Conservation (phyloP, 2,888 invertebrate species). For the Lasius platythorax region DNA sequence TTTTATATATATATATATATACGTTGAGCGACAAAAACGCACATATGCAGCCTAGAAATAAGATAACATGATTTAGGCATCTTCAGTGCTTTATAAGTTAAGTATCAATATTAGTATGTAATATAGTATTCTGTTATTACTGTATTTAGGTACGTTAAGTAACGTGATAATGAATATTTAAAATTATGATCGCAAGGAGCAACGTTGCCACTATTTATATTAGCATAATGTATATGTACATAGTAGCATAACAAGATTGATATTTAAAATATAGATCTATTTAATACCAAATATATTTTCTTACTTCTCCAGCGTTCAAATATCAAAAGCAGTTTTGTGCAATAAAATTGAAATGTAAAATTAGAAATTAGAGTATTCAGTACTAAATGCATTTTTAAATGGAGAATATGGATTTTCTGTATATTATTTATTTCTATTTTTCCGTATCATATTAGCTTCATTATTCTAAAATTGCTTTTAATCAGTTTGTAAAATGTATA, state of each 20-base stretch:
- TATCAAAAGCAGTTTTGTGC: background rate
- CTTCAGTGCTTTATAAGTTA: conserved; percentile 2
- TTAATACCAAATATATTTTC: background rate
- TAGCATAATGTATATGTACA: background rate
- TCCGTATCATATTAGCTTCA: background rate
- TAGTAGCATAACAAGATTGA: background rate
- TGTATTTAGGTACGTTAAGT: conserved; percentile 24
- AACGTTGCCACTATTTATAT: conserved; percentile 3
- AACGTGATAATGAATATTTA: background rate
- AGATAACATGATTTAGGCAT: background rate
- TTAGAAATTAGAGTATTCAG: background rate
- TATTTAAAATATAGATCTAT: conserved; percentile 1
- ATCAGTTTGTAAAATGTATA: background rate
- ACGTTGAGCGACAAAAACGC: background rate
- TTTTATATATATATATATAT: too few relatives aligned
- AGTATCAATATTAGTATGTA: background rate
- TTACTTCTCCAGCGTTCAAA: background rate
- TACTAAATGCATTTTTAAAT: background rate
- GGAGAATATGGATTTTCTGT: background rate
- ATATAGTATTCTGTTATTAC: too few relatives aligned
- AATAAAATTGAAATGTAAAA: background rate
- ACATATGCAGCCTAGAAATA: background rate
- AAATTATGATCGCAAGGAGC: conserved; percentile 36
- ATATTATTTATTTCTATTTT: background rate
- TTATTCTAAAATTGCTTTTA: background rate